These are phyloP conservation scores for Amphiprion percula DNA, from an alignment of 2,113 vertebrate genomes.

Conservation along the genomic window DNA sequence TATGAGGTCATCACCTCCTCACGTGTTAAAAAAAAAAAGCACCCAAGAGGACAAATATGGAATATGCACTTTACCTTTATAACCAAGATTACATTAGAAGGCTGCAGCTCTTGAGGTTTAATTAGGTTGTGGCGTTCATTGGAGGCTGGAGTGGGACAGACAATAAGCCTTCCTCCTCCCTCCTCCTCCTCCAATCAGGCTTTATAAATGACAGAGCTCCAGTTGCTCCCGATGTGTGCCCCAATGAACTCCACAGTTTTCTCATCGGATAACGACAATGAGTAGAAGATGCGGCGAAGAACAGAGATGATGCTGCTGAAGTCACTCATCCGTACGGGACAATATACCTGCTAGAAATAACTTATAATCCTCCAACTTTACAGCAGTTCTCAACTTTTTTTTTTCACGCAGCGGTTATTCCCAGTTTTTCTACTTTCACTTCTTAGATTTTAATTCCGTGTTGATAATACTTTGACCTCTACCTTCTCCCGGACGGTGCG, in stretches of 20 bases:
- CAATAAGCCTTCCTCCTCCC: constrained; percentile 58
- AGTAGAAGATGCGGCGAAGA: constrained; percentile 26
- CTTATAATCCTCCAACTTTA: background rate
- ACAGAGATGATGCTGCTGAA: constrained; percentile 24
- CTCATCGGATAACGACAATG: background rate
- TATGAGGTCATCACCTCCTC: constrained; percentile 1
- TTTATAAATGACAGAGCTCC: constrained; percentile 65
- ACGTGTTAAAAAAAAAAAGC: background rate
- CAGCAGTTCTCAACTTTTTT: background rate
- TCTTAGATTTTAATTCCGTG: background rate
- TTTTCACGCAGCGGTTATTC: background rate
- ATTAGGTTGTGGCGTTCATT: constrained; percentile 48
- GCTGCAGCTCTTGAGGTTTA: constrained; percentile 32
- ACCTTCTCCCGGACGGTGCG: constrained; percentile 19
- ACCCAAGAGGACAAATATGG: background rate
- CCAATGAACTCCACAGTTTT: background rate
- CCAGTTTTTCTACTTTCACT: background rate
- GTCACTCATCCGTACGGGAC: background rate
- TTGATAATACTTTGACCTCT: background rate
- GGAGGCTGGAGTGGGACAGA: constrained; percentile 56
- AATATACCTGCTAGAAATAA: background rate
- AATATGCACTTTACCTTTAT: background rate
- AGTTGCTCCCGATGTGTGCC: constrained; percentile 29
- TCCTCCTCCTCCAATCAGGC: constrained; percentile 35
- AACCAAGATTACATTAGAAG: constrained; percentile 11